These are phyloP conservation scores for Panopea generosa DNA, from an alignment of 2,888 invertebrate genomes.

Conservation along the genomic window DNA sequence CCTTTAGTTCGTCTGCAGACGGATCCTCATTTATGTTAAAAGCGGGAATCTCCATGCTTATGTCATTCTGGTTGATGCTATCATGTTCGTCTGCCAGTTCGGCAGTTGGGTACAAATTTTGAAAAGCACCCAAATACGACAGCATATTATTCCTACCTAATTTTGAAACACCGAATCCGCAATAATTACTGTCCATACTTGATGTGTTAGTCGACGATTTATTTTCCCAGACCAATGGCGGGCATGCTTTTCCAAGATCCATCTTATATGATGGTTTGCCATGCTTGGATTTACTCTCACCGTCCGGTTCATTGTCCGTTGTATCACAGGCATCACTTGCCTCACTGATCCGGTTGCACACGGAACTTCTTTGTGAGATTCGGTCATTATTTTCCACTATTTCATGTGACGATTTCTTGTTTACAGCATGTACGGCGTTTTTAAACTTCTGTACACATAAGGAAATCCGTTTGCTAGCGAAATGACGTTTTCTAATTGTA, in stretches of 20 bases:
- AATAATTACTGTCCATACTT: constrained; percentile 60
- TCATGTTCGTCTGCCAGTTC: constrained; percentile 21
- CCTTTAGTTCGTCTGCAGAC: too few species aligned
- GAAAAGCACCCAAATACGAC: constrained; percentile 50
- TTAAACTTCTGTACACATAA: too few species aligned
- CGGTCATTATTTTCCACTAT: not conserved
- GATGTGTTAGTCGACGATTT: constrained; percentile 9
- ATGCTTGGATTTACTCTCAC: not conserved
- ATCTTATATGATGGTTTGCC: not conserved
- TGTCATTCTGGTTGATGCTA: too few species aligned
- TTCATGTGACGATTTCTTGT: not conserved
- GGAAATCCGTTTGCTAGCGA: not conserved
- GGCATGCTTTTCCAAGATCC: not conserved
- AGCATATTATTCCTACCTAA: constrained; percentile 45
- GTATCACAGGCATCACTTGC: not conserved
- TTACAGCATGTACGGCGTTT: not conserved
- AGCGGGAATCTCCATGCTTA: too few species aligned
- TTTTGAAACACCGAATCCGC: constrained; percentile 60
- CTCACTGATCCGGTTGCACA: too few species aligned
- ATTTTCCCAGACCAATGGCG: not conserved
- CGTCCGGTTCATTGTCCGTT: not conserved
- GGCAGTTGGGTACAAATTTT: constrained; percentile 38
- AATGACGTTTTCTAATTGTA: not conserved
- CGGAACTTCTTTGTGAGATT: not conserved
- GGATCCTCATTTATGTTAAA: too few species aligned